These are phyloP conservation scores for Neuroterus valhalla DNA, from an alignment of 1,140 invertebrate species.

Conservation along the genomic window DNA sequence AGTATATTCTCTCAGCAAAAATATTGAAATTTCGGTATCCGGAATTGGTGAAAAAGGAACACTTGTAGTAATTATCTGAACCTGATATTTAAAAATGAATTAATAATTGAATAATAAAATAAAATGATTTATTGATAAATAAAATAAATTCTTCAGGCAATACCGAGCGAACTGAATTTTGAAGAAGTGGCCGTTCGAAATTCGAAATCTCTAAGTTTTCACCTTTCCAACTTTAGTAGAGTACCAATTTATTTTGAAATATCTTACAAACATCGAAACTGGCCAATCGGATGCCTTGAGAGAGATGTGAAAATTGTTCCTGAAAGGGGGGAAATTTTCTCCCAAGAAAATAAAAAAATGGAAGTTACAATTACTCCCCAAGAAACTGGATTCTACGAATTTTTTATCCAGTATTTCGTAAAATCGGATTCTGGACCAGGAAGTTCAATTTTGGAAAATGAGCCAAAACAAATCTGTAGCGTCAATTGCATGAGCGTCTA, in stretches of 20 bases:
- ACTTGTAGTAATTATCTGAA: slow-evolving; percentile 55
- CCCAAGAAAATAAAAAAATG: slow-evolving; percentile 50
- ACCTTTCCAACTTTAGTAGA: slow-evolving; percentile 57
- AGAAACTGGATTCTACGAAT: slow-evolving; percentile 54
- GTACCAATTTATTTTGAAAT: slow-evolving; percentile 58
- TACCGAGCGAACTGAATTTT: slow-evolving; percentile 57
- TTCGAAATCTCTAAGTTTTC: slow-evolving; percentile 45
- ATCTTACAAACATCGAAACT: slow-evolving; percentile 36
- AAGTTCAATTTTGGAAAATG: slow-evolving; percentile 24
- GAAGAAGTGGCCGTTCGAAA: slow-evolving; percentile 47
- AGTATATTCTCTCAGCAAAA: neutral
- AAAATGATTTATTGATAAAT: slow-evolving; percentile 2
- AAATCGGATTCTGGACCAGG: slow-evolving; percentile 40
- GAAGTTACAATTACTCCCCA: slow-evolving; percentile 47
- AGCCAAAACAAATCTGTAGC: slow-evolving; percentile 51
- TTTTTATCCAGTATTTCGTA: slow-evolving; percentile 54
- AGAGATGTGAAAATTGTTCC: slow-evolving; percentile 55
- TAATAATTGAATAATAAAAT: too few relatives aligned
- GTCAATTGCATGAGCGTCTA: slow-evolving; percentile 55
- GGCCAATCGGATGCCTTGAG: slow-evolving; percentile 40
- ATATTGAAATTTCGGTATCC: slow-evolving; percentile 41
- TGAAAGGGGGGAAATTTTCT: slow-evolving; percentile 40
- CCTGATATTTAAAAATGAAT: slow-evolving; percentile 25
- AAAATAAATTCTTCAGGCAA: slow-evolving; percentile 48
- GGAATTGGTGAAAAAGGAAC: slow-evolving; percentile 54